These are phyloP conservation scores for Nothocercus julius DNA, from an alignment of 2,113 vertebrate genomes.

Conservation along the genomic window DNA sequence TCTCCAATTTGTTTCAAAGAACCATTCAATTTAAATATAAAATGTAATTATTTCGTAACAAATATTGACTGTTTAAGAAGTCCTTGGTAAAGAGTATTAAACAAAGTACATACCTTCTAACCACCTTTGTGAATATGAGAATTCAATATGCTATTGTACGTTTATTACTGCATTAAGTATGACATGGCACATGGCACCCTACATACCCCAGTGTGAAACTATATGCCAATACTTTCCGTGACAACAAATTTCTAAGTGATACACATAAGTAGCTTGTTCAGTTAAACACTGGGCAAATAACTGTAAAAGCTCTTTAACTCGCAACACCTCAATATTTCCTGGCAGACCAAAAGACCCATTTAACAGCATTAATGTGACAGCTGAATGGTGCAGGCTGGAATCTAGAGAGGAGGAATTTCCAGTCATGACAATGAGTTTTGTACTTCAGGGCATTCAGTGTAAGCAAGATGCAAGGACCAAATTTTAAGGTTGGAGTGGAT, in stretches of 20 bases:
- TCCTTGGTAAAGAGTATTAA: not conserved
- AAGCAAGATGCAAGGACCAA: not conserved
- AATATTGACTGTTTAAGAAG: slow-evolving; percentile 10
- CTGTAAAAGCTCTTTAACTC: slow-evolving; percentile 2
- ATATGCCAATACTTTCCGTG: not conserved
- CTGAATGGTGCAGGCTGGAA: not conserved
- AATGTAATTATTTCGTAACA: not conserved
- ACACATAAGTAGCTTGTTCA: not conserved
- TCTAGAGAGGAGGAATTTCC: not conserved
- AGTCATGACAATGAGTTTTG: not conserved
- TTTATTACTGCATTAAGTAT: not conserved
- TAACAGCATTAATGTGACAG: not conserved
- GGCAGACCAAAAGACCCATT: not conserved
- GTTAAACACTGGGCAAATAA: slow-evolving; percentile 14
- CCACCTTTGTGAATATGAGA: not conserved
- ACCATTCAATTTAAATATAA: not conserved
- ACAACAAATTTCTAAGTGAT: not conserved
- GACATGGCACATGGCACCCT: not conserved
- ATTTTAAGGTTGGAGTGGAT: not conserved
- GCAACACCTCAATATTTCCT: not conserved
- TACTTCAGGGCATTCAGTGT: not conserved
- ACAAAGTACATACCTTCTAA: not conserved
- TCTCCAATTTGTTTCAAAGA: not conserved
- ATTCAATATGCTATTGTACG: not conserved
- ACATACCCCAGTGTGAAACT: not conserved